Evolutionary conservation across 2,113 vertebrate genomes (phyloP), one percentile per base, ranked within the genome.

Genomic region (Agapornis roseicollis): DNA sequence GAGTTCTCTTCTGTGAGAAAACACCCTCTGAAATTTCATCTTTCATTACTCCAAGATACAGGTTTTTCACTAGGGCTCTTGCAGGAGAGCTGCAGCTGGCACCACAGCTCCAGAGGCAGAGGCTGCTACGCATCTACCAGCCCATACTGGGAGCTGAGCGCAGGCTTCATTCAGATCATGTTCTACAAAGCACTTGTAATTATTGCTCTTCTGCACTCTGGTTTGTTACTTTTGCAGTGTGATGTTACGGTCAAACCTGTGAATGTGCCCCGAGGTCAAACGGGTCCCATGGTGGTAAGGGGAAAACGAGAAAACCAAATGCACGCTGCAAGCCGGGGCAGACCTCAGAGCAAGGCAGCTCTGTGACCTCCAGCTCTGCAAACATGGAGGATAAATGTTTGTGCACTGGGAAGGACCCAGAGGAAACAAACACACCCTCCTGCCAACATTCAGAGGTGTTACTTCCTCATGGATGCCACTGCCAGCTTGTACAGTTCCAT

Each of bases 301-400:
- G 19, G 50, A 81, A 78, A 35, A 89, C 20, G 69, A 65, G 71
- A 42, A 80, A 93, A 96, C 92, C 28, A 89, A 90, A 56, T 9
- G 39, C 28, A 27, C 6, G 61, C 63, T 65, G 61, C 53, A 76
- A 65, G 85, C 33, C 33, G 82, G 88, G 79, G 31, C 66, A 65
- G 89, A 35, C 28, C 93, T 88, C 85, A 28, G 69, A 58, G 80
- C 50, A n/a, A 41, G 73, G 92, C 88, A 61, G 69, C 76, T 74
- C 76, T 35, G 88, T 27, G 68, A 96, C 50, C 92, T 77, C 64
- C 17, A 3, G 71, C 82, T 85, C 93, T 53, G 76, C 92, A 95
- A 94, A 93, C 91, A 93, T 24, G 10, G 35, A 79, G 91, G 73
- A 44, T 47, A 66, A 95, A 95, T 88, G 91, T 94, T 96, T 96